Base-by-base conservation (phyloP, 1,140 invertebrate species). In the Panagrolaimus sp. region DNA sequence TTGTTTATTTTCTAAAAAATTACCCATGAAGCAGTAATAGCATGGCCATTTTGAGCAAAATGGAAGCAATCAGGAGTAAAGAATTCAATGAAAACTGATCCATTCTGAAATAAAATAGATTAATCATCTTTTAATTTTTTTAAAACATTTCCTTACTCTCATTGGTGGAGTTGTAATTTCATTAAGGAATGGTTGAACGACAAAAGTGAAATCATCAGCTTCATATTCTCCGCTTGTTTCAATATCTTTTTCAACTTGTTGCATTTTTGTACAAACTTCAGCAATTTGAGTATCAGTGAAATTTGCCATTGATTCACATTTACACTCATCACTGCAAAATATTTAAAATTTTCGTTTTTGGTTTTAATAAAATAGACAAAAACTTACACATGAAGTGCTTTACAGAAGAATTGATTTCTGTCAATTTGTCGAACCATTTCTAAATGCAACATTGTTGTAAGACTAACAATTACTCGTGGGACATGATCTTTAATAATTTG, bases 51-150 rank as follows among this genome's bases (percentile, higher is more conserved):
- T 75, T 89, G 88, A 78, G 88, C 89, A 1, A 88, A 85, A 76
- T 91, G 90, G 73, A 89, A 90, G 84, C 90, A 90, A 79, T 90
- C 90, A 12, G 84, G 83, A 1, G 89, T 86, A 47, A 90, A 85
- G 77, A 87, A 88, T 68, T 84, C 75, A 7, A 73, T 73, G 21
- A 71, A 69, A 26, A 8, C 74, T 63, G 58, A 66, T 38, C 32
- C 62, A 71, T 38, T 48, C 44, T 26, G n/a, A 26, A 17, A 21
- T 45, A 32, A 15, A 55, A 7, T 68, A 28, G 43, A 67, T 17
- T 9, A 26, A 2, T 32, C 9, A 63, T 21, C 28, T 17, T n/a
- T 48, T 48, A 10, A 4, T 15, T n/a, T 24, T 24, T 26, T 26
- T 21, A 12, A 58, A 58, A 17, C 28, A 38, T 14, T 15, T 66